A percentile compares a stretch with the other conserved stretches of the same genome.
phyloP scores from a whole-genome alignment of 2,113 vertebrate genomes.

The Petromus typicus region DNA sequence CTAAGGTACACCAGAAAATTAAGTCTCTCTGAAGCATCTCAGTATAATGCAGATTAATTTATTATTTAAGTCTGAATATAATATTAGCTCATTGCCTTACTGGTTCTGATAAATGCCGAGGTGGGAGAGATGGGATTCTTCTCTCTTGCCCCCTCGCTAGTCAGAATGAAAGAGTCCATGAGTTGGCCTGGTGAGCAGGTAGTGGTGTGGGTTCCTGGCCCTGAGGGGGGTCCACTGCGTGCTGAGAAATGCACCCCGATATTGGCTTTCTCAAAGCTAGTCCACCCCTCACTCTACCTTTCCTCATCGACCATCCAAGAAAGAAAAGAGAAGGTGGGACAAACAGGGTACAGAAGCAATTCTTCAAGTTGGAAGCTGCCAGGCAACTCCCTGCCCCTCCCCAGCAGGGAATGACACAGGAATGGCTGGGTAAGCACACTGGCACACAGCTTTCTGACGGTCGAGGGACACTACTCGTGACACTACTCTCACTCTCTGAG shows the following conservation, averaged over 20 bases:
- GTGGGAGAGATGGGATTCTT: slow-evolving; percentile 1
- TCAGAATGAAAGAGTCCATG: slow-evolving; percentile 12
- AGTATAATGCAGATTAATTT: slow-evolving; percentile 85
- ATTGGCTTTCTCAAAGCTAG: neutral
- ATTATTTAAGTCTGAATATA: slow-evolving; percentile 85
- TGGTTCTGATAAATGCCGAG: slow-evolving; percentile 69
- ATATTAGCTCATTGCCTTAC: slow-evolving; percentile 84
- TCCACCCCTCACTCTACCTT: neutral
- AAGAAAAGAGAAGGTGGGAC: neutral
- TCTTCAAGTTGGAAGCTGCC: neutral
- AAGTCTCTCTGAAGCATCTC: slow-evolving; percentile 79
- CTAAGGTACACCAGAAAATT: slow-evolving; percentile 76
- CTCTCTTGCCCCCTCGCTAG: neutral
- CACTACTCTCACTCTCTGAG: too few relatives aligned
- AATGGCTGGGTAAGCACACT: accelerated
- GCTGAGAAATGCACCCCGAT: neutral
- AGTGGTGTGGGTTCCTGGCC: neutral
- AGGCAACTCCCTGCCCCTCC: too few relatives aligned
- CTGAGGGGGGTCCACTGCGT: neutral
- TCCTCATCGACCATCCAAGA: neutral
- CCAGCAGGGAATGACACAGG: too few relatives aligned
- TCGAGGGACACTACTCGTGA: too few relatives aligned
- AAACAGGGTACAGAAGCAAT: neutral
- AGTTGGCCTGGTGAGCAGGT: neutral
- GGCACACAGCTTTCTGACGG: neutral